Conservation (phyloP, 2,113 vertebrate species). For the Acrocephalus arundinaceus region DNA sequence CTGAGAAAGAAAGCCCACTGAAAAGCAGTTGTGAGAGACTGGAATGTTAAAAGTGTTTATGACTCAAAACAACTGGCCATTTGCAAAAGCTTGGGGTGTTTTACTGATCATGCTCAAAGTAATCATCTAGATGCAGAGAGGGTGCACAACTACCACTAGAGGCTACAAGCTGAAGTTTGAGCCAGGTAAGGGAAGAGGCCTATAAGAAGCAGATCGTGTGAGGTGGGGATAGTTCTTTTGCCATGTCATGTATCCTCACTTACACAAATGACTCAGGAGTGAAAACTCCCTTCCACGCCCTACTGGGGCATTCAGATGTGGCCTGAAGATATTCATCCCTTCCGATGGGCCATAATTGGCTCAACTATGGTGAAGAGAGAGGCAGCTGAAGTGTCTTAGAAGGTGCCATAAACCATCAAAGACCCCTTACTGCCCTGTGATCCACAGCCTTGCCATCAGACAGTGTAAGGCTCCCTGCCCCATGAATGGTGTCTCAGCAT, state of each 20-base stretch:
- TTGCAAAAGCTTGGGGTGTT: background rate
- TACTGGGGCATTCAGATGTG: background rate
- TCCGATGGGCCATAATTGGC: background rate
- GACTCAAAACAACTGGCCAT: background rate
- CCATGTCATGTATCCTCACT: background rate
- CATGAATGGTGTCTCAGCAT: too few relatives aligned
- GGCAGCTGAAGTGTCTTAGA: background rate
- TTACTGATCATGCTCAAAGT: background rate
- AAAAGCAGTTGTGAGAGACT: background rate
- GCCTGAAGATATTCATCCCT: background rate
- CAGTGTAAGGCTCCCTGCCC: too few relatives aligned
- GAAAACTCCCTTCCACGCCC: background rate
- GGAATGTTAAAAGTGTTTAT: background rate
- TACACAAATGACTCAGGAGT: background rate
- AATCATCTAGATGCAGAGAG: background rate
- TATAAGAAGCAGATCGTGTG: background rate
- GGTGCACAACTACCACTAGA: background rate
- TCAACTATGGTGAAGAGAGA: background rate
- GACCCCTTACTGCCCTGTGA: fast-evolving
- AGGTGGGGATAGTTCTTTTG: background rate
- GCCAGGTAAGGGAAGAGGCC: background rate
- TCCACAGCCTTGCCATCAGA: background rate
- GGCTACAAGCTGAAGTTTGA: background rate
- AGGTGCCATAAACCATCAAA: background rate
- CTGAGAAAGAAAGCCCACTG: background rate